These are phyloP conservation scores for Yponomeuta cagnagella DNA, from an alignment of 2,888 invertebrate genomes.

Conservation along the genomic window DNA sequence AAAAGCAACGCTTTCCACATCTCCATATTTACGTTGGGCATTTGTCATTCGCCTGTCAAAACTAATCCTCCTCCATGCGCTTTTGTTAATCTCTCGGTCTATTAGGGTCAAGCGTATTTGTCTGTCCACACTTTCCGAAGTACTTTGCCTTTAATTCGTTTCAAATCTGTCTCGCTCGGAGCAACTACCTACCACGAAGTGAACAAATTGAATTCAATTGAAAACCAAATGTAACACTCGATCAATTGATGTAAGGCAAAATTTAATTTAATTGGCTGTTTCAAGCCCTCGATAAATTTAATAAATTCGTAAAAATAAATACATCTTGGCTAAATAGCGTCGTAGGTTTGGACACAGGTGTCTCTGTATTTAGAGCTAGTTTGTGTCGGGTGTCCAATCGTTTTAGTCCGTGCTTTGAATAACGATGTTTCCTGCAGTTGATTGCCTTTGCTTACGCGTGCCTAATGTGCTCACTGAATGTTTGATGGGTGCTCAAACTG, in stretches of 20 bases:
- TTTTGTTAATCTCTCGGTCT: slow-evolving; percentile 11
- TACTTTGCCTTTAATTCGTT: not conserved
- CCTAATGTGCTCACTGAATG: not conserved
- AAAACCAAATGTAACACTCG: slow-evolving; percentile 18
- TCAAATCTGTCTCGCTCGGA: not conserved
- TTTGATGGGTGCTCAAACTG: not conserved
- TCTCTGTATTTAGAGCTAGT: slow-evolving; percentile 2
- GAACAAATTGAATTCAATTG: slow-evolving; percentile 24
- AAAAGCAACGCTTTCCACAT: slow-evolving; percentile 10
- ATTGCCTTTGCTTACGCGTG: slow-evolving; percentile 2
- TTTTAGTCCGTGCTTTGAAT: slow-evolving; percentile 18
- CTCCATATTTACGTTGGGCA: slow-evolving; percentile 6
- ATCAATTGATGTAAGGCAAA: slow-evolving; percentile 2
- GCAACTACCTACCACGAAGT: not conserved
- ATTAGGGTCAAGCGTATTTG: slow-evolving; percentile 5
- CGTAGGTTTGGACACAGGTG: slow-evolving; percentile 11
- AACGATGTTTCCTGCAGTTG: slow-evolving; percentile 12
- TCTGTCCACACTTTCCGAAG: not conserved
- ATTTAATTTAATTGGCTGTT: not conserved
- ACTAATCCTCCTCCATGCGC: slow-evolving; percentile 10
- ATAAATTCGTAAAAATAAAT: not conserved
- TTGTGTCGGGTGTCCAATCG: slow-evolving; percentile 17
- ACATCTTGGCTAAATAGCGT: not conserved
- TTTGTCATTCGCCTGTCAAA: slow-evolving; percentile 12
- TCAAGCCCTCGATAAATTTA: not conserved